These are phyloP conservation scores for Limnephilus auricula DNA, from an alignment of 2,888 invertebrate species.

Conservation along the genomic window DNA sequence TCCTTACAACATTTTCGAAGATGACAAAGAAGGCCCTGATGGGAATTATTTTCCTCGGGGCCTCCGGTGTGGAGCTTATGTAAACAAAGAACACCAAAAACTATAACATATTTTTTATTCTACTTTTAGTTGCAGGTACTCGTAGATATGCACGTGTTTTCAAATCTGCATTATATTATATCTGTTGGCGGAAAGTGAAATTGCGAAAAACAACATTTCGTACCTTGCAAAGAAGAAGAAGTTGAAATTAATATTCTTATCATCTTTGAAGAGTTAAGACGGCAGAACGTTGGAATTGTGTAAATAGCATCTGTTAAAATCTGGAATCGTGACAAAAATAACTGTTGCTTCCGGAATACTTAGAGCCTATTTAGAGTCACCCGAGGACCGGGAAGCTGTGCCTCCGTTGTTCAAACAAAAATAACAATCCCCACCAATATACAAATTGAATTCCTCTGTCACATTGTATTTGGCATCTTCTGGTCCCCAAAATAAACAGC, in stretches of 20 bases:
- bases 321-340: constrained; percentile 37
- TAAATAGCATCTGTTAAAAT: constrained; percentile 38
- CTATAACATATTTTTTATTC: too few relatives aligned
- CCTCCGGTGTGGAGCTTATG: too few relatives aligned
- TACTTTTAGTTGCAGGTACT: too few relatives aligned
- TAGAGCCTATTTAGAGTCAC: constrained; percentile 50
- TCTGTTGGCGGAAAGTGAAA: neutral
- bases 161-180: neutral
- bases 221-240: neutral
- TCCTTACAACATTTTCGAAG: too few relatives aligned
- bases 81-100: too few relatives aligned
- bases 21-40: too few relatives aligned
- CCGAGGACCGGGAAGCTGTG: constrained; percentile 14
- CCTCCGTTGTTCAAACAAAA: constrained; percentile 49
- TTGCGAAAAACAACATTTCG: neutral
- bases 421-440: constrained; percentile 31
- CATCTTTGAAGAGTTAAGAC: neutral
- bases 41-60: too few relatives aligned
- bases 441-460: constrained; percentile 54
- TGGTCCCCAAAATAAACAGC: constrained; percentile 58
- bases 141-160: neutral
- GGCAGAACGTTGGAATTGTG: neutral
- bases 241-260: neutral
- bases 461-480: constrained; percentile 54
- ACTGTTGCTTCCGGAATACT: constrained; percentile 45